phyloP scores from a whole-genome alignment of 2,888 invertebrate species.

The Leucophenga montana region DNA sequence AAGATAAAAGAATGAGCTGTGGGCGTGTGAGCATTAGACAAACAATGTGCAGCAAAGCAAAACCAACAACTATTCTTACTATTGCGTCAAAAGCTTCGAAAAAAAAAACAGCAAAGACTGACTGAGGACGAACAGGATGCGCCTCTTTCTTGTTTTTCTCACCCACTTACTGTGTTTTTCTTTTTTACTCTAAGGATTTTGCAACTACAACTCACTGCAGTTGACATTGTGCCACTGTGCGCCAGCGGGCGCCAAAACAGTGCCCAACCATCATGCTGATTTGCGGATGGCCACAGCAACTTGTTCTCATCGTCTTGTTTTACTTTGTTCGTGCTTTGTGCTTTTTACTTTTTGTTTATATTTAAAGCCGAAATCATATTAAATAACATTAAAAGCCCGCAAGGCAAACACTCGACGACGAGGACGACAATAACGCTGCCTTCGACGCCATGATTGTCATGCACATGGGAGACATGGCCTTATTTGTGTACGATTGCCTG shows the following conservation, averaged over 20 bases:
- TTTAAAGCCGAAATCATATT: conserved; percentile 25
- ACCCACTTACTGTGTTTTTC: not conserved
- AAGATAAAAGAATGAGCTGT: too few species aligned
- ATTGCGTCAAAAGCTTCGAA: not conserved
- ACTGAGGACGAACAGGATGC: not conserved
- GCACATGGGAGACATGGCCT: not conserved
- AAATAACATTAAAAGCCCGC: conserved; percentile 19
- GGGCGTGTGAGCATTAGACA: too few species aligned
- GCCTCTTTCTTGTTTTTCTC: not conserved
- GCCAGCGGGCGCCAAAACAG: conserved; percentile 9
- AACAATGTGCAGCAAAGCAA: not conserved
- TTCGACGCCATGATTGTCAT: too few species aligned
- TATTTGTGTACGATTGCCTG: conserved; percentile 14
- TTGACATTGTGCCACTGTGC: conserved; percentile 5
- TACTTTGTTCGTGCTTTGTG: not conserved
- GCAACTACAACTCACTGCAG: not conserved
- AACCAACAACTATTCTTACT: not conserved
- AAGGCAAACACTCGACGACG: conserved; percentile 18
- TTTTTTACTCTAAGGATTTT: not conserved
- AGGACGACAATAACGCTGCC: too few species aligned
- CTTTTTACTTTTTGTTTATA: conserved; percentile 6
- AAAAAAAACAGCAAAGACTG: not conserved
- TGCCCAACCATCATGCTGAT: not conserved
- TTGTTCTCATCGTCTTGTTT: not conserved
- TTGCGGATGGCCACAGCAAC: not conserved